Percentiles rank a stretch among this genome's conserved stretches.
Conservation (phyloP, 2,113 vertebrate genomes). For the Macaca nemestrina region DNA sequence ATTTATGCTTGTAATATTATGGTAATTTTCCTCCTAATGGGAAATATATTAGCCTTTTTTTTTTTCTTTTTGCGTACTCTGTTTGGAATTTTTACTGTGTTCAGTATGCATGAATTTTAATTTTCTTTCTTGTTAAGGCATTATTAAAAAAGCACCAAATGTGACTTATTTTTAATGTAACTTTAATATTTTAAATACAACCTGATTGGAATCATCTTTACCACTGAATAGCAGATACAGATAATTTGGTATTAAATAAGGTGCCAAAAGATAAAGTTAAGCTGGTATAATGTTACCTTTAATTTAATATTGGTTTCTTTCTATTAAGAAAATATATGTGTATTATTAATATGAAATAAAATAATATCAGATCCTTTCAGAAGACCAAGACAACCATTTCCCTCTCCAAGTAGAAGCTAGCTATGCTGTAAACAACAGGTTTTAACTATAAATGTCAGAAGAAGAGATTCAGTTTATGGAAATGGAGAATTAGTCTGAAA, state of each 20-base stretch:
- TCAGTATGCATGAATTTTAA: constrained; percentile 36
- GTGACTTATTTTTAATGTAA: constrained; percentile 8
- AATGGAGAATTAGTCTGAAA: neutral
- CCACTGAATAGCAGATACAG: neutral
- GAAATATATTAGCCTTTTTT: constrained; percentile 6
- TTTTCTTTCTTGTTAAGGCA: constrained; percentile 29
- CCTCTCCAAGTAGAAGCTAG: neutral
- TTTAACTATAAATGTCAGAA: neutral
- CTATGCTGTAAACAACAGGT: neutral
- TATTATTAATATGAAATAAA: neutral
- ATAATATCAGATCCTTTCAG: neutral
- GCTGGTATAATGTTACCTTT: neutral
- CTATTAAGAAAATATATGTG: neutral
- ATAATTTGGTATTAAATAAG: constrained; percentile 20
- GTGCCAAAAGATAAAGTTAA: constrained; percentile 25
- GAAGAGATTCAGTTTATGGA: neutral
- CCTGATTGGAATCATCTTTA: constrained; percentile 45
- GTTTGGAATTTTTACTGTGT: constrained; percentile 4
- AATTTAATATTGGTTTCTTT: constrained; percentile 13
- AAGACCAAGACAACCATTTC: neutral
- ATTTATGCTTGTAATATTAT: constrained; percentile 12
- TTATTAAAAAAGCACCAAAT: neutral
- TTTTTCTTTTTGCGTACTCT: neutral
- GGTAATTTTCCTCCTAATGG: constrained; percentile 27
- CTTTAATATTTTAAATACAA: constrained; percentile 34